phyloP scores from a whole-genome alignment of 2,113 vertebrate species.

The Tyrannus savana region DNA sequence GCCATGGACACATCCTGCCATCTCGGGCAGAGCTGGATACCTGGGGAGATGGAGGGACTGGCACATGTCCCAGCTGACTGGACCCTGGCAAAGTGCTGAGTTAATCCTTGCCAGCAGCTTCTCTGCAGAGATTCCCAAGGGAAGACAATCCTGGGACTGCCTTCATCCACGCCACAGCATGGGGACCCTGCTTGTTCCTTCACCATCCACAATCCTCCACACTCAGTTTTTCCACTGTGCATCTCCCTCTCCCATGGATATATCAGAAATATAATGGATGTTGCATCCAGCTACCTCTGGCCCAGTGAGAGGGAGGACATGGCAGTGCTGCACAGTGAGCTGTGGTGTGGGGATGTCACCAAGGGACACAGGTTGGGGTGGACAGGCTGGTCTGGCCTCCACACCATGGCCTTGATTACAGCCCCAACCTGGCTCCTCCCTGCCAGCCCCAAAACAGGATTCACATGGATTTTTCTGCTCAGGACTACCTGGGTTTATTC shows the following conservation, averaged over 20 bases:
- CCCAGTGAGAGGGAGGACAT: rapidly evolving
- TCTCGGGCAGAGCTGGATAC: background rate
- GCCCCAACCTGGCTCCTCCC: background rate
- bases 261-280: background rate
- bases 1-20: rapidly evolving
- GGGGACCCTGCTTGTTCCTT: background rate
- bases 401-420: background rate
- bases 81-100: background rate
- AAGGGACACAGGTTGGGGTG: background rate
- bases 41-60: background rate
- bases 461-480: background rate
- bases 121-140: background rate
- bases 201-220: rapidly evolving
- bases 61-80: rapidly evolving
- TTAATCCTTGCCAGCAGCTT: background rate
- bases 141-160: background rate
- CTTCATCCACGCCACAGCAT: background rate
- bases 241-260: background rate
- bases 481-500: background rate
- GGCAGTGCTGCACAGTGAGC: background rate
- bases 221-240: rapidly evolving
- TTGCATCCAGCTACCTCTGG: background rate
- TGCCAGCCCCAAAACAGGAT: background rate
- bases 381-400: rapidly evolving
- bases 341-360: background rate